These are phyloP conservation scores for Taphrorychus bicolor DNA, from an alignment of 2,888 invertebrate species.

Conservation along the genomic window DNA sequence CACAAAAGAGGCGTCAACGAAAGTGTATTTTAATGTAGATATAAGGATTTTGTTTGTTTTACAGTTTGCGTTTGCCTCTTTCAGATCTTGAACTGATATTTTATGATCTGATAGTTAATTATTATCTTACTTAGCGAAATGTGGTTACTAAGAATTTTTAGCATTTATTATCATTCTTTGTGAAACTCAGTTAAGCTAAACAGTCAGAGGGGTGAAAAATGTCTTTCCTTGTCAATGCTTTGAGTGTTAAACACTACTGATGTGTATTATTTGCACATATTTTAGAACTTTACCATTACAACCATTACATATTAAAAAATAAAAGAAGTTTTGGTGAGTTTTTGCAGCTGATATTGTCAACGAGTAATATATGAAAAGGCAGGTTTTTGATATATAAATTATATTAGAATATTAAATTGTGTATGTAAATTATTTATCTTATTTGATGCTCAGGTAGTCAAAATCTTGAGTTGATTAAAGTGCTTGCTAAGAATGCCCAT, in stretches of 20 bases:
- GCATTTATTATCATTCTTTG: neutral
- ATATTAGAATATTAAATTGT: too few relatives aligned
- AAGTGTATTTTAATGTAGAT: conserved; percentile 71
- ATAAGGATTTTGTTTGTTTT: neutral
- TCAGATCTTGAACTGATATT: neutral
- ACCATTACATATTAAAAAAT: too few relatives aligned
- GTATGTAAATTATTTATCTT: neutral
- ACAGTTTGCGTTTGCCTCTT: neutral
- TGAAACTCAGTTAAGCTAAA: too few relatives aligned
- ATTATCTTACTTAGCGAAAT: neutral
- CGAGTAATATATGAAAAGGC: too few relatives aligned
- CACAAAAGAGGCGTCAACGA: conserved; percentile 92
- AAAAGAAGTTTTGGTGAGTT: too few relatives aligned
- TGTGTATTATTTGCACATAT: neutral
- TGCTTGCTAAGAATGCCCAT: neutral
- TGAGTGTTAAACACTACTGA: neutral
- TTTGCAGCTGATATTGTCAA: too few relatives aligned
- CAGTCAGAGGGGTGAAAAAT: neutral
- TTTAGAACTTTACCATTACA: neutral
- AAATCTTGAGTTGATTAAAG: neutral
- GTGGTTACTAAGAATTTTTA: neutral
- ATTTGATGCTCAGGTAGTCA: neutral
- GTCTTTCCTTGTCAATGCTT: neutral
- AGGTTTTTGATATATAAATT: too few relatives aligned
- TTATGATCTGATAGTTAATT: neutral